A percentile compares a stretch with the other conserved stretches of the same genome.
phyloP scores from a whole-genome alignment of 2,888 invertebrate genomes.

The Salticus scenicus region DNA sequence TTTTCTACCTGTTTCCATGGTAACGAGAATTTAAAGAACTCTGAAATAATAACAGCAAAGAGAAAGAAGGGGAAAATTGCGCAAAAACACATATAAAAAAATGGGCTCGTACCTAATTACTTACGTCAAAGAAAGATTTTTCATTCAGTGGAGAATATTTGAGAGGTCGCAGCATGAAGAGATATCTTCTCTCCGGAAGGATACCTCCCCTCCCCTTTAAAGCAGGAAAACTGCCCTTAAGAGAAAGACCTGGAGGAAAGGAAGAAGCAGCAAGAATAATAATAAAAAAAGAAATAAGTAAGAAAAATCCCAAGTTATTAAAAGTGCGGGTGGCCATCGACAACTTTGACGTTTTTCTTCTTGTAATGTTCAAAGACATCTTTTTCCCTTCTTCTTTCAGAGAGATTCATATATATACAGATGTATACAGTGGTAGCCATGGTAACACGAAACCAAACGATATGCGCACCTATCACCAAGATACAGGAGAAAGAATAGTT shows the following conservation, averaged over 20 bases:
- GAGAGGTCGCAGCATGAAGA: conserved; percentile 58
- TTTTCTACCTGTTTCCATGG: conserved; percentile 45
- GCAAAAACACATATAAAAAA: conserved; percentile 3
- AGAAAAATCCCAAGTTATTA: conserved; percentile 67
- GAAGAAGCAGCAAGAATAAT: not conserved
- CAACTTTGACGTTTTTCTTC: conserved; percentile 61
- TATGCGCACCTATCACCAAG: conserved; percentile 53
- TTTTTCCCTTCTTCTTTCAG: conserved; percentile 7
- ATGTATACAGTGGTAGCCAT: conserved; percentile 53
- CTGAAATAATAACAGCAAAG: conserved; percentile 47
- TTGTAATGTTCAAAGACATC: conserved; percentile 40
- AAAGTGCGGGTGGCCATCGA: conserved; percentile 66
- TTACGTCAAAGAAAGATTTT: conserved; percentile 68
- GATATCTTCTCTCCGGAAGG: conserved; percentile 26
- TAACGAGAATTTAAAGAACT: conserved; percentile 54
- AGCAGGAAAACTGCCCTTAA: conserved; percentile 54
- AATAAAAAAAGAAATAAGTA: conserved; percentile 15
- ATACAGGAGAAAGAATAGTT: conserved; percentile 36
- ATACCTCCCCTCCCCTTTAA: not conserved
- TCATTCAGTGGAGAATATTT: conserved; percentile 57
- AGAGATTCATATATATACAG: conserved; percentile 55
- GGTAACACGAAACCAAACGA: conserved; percentile 46
- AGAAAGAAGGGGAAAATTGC: conserved; percentile 15
- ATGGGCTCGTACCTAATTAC: conserved; percentile 53
- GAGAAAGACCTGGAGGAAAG: conserved; percentile 5